A percentile compares a stretch with the other conserved stretches of the same genome.
These are phyloP conservation scores for Hermodice carunculata DNA, from an alignment of 2,888 invertebrate genomes.

Conservation along the genomic window DNA sequence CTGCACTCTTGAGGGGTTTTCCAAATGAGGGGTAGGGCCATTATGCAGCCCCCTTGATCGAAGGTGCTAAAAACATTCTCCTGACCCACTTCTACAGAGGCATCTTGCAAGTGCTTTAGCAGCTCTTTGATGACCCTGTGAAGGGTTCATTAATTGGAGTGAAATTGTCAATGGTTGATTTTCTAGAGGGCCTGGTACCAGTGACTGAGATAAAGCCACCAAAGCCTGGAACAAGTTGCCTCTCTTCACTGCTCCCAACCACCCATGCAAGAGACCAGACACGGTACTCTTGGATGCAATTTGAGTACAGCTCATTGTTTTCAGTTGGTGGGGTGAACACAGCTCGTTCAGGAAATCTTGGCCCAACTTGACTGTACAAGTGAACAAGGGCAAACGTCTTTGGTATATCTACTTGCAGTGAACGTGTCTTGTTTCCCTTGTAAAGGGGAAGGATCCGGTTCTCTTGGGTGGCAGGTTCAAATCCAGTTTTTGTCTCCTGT, in stretches of 20 bases:
- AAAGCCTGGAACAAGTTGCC: conserved; percentile 16
- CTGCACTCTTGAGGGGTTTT: conserved; percentile 8
- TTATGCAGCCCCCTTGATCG: conserved; percentile 22
- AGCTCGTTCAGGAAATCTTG: background rate
- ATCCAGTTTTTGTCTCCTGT: conserved; percentile 14
- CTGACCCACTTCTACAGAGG: conserved; percentile 21
- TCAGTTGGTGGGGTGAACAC: background rate
- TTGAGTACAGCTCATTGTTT: background rate
- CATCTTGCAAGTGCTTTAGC: conserved; percentile 22
- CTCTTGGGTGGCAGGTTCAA: conserved; percentile 7
- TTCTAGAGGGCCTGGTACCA: conserved; percentile 9
- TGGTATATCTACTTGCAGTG: conserved; percentile 10
- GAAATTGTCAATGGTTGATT: conserved; percentile 26
- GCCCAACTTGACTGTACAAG: background rate
- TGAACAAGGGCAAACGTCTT: background rate
- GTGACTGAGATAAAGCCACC: conserved; percentile 24
- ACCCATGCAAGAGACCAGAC: background rate
- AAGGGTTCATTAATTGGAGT: conserved; percentile 29
- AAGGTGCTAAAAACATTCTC: conserved; percentile 18
- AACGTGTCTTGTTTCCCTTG: background rate
- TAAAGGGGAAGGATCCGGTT: conserved; percentile 1
- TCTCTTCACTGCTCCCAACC: background rate
- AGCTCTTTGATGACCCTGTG: conserved; percentile 19
- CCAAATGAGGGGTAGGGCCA: conserved; percentile 28
- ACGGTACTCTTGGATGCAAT: background rate